These are phyloP conservation scores for Aix galericulata DNA, from an alignment of 2,113 vertebrate genomes.

Conservation along the genomic window DNA sequence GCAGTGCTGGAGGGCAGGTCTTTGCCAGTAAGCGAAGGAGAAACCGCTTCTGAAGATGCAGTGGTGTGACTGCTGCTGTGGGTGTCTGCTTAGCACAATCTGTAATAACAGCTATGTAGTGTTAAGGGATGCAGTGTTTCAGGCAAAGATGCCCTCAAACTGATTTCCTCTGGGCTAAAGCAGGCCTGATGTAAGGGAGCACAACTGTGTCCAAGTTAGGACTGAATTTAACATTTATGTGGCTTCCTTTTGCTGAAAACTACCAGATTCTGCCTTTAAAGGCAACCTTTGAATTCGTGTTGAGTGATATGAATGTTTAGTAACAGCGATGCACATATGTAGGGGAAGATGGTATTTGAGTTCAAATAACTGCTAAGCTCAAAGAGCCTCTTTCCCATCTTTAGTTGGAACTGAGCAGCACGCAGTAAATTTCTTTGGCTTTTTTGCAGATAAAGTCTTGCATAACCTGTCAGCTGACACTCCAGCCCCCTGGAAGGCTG, in stretches of 20 bases:
- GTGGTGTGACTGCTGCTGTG: background rate
- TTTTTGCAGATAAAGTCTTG: slow-evolving; percentile 31
- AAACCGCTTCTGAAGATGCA: background rate
- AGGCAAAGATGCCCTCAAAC: fast-evolving
- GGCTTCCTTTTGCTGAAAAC: background rate
- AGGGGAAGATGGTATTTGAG: background rate
- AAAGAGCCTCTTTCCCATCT: background rate
- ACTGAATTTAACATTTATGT: background rate
- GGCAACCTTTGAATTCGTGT: background rate
- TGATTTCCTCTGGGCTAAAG: background rate
- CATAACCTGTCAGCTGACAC: slow-evolving; percentile 42
- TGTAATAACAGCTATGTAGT: fast-evolving
- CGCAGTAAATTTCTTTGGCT: background rate
- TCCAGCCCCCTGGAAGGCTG: background rate
- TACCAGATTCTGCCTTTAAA: background rate
- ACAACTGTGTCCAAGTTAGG: background rate
- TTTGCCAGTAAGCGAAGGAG: background rate
- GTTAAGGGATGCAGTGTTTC: background rate
- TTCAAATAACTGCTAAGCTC: background rate
- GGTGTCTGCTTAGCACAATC: fast-evolving
- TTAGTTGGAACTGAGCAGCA: slow-evolving; percentile 1
- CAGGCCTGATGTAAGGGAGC: background rate
- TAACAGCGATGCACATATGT: fast-evolving
- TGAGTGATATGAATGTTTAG: background rate
- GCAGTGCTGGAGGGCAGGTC: background rate